Percentiles rank a stretch among this genome's conserved stretches.
phyloP scores from a whole-genome alignment of 2,113 vertebrate genomes.

The Salvelinus fontinalis region DNA sequence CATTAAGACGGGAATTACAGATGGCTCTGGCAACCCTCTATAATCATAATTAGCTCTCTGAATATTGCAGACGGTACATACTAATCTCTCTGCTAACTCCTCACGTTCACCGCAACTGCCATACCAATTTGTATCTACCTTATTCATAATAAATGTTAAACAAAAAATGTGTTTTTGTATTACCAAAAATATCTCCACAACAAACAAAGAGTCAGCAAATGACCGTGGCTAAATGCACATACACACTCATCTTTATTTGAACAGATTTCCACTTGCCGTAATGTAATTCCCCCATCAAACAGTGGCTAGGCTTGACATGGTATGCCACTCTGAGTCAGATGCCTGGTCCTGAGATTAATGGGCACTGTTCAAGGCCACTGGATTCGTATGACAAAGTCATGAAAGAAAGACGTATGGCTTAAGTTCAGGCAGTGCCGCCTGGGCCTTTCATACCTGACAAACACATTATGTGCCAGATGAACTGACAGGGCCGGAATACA shows the following conservation, averaged over 20 bases:
- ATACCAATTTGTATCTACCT: not conserved
- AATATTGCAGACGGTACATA: not conserved
- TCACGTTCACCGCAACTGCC: not conserved
- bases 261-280: not conserved
- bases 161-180: not conserved
- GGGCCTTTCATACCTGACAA: slow-evolving; percentile 67
- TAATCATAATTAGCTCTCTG: slow-evolving; percentile 1
- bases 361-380: slow-evolving; percentile 61
- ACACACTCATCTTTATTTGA: not conserved
- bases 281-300: not conserved
- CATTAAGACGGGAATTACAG: slow-evolving; percentile 3
- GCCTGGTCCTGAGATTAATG: slow-evolving; percentile 60
- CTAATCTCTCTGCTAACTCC: not conserved
- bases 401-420: slow-evolving; percentile 67
- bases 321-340: slow-evolving; percentile 43
- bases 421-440: slow-evolving; percentile 58
- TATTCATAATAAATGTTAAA: not conserved
- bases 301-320: not conserved
- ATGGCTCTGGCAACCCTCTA: not conserved
- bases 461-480: slow-evolving; percentile 69
- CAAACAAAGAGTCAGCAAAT: not conserved
- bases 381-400: slow-evolving; percentile 70
- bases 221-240: not conserved
- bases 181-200: not conserved
- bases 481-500: slow-evolving; percentile 58